These are phyloP conservation scores for Mimachlamys varia DNA, from an alignment of 2,888 invertebrate species.

Conservation along the genomic window DNA sequence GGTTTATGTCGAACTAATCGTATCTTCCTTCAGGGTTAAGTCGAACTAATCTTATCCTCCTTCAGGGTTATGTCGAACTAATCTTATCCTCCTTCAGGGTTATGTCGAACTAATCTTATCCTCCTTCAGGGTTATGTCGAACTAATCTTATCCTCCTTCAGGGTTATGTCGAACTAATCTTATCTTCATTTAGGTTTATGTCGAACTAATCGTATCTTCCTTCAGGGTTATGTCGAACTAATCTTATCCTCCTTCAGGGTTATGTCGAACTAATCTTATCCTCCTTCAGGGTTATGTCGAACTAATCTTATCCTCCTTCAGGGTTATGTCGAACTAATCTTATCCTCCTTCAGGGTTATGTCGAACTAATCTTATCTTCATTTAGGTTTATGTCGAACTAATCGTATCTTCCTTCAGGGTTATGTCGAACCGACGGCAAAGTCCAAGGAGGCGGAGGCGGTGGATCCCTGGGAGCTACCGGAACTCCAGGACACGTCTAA, in stretches of 20 bases:
- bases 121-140: neutral
- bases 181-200: neutral
- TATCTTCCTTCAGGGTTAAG: neutral
- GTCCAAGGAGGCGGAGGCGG: neutral
- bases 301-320: neutral
- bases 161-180: neutral
- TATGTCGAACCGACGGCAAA: neutral
- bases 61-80: neutral
- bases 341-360: neutral
- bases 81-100: conserved; percentile 7
- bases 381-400: neutral
- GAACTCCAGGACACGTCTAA: neutral
- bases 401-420: neutral
- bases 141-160: neutral
- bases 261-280: neutral
- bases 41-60: neutral
- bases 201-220: neutral
- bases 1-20: neutral
- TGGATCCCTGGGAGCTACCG: conserved; percentile 3
- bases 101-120: neutral
- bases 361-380: neutral
- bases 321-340: neutral
- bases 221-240: neutral
- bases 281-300: neutral
- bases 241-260: conserved; percentile 7